A percentile compares a stretch with the other conserved stretches of the same genome.
Evolutionary conservation across 2,797 vertebrate species (phyloP).

Genomic region (Onychomys arenicola): DNA sequence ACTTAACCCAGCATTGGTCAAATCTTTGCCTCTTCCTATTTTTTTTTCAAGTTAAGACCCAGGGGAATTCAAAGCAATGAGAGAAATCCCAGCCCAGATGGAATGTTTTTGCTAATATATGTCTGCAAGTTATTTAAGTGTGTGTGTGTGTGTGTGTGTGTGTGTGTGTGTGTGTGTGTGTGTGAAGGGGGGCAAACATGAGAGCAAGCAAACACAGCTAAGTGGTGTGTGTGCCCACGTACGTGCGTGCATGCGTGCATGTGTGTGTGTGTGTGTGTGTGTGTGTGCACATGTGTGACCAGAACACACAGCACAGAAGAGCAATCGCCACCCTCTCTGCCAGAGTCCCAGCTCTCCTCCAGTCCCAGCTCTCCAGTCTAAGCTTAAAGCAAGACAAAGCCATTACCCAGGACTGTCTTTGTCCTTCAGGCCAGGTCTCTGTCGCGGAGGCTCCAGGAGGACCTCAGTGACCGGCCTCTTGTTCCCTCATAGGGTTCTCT

Average conservation of each 20-base stretch:
- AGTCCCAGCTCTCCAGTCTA: neutral
- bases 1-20: constrained; percentile 83
- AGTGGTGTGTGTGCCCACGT: neutral
- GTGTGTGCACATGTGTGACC: neutral
- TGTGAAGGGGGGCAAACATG: neutral
- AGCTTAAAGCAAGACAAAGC: constrained; percentile 11
- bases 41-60: constrained; percentile 78
- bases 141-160: neutral
- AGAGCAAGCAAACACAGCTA: neutral
- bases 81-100: constrained; percentile 84
- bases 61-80: constrained; percentile 83
- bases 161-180: neutral
- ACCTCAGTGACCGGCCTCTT: neutral
- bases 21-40: constrained; percentile 83
- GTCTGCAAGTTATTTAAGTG: constrained; percentile 85
- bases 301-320: neutral
- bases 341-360: neutral
- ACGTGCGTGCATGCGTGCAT: neutral
- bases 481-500: neutral
- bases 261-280: neutral
- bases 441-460: neutral
- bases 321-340: neutral
- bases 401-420: neutral
- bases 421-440: neutral
- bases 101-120: constrained; percentile 85